Evolutionary conservation across 2,797 vertebrate genomes (phyloP), one percentile per base, ranked within the genome.

Genomic region (Hemibagrus guttatus): DNA sequence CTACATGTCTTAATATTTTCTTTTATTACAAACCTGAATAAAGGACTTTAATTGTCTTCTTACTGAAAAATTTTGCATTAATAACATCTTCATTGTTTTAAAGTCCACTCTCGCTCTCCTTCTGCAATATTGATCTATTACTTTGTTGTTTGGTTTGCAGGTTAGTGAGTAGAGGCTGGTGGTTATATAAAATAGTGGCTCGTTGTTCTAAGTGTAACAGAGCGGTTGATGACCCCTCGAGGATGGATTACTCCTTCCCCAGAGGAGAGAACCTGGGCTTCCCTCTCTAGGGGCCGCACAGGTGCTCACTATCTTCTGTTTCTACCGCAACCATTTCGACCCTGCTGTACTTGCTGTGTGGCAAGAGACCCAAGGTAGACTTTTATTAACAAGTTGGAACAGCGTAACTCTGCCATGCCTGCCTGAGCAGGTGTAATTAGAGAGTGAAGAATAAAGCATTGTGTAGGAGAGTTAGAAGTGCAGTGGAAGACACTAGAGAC

Each of bases 261-360:
- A 54, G 87, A 86, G 89, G 91, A 56, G 74, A 90, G 83, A 88
- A 88, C 90, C 89, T 64, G 87, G 71, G 89, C 81, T 90, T 89
- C 88, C 90, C 84, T 90, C 75, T 56, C 88, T 90, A 88, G 90
- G 94, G 88, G 79, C 85, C 89, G 0, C 88, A 88, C 93, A 94
- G 92, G 93, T 92, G 88, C 93, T 95, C 92, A 92, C 91, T 94
- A 91, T 94, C 91, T 90, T 88, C 90, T 91, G 95, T 96, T 97
- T 96, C 95, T 95, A 96, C 93, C 94, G 96, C 95, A 95, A 96
- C 93, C 87, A 87, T 89, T 90, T 91, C 90, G 93, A 94, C 92
- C 94, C 93, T 93, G 90, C 94, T 39, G 91, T 92, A 89, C 93
- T 90, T 93, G 92, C 91, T 93, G 94, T 93, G 91, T 90, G 90